These are phyloP conservation scores for Labeo calbasu DNA, from an alignment of 2,797 vertebrate genomes.

Conservation along the genomic window DNA sequence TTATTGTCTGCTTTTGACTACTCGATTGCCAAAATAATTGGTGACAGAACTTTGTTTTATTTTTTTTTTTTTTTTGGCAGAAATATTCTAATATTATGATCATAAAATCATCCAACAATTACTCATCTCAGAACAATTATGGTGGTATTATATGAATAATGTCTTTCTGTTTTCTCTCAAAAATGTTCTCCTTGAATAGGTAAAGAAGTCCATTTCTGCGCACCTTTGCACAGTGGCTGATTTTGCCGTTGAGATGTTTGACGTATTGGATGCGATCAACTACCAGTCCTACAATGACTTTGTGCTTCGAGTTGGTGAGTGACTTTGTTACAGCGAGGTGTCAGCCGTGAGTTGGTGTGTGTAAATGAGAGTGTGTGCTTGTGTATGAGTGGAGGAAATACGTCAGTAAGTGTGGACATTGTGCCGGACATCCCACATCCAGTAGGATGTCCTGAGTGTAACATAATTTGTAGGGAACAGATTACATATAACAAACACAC, in stretches of 20 bases:
- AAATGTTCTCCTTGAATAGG: conserved; percentile 68
- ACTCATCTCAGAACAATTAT: not conserved
- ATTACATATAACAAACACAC: conserved; percentile 6
- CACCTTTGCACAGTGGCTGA: conserved; percentile 94
- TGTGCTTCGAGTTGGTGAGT: conserved; percentile 95
- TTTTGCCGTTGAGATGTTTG: conserved; percentile 97
- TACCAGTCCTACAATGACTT: conserved; percentile 99
- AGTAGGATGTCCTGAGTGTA: conserved; percentile 57
- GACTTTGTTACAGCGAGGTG: conserved; percentile 26
- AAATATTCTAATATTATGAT: not conserved
- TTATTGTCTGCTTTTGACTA: too few relatives aligned
- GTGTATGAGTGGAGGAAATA: conserved; percentile 41
- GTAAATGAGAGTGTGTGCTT: conserved; percentile 18
- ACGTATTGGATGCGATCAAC: conserved; percentile 98
- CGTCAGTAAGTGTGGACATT: conserved; percentile 49
- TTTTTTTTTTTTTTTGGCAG: not conserved
- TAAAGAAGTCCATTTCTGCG: conserved; percentile 89
- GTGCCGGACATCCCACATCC: conserved; percentile 50
- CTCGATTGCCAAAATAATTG: too few relatives aligned
- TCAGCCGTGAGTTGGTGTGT: conserved; percentile 5
- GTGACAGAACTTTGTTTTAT: not conserved
- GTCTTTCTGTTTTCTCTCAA: conserved; percentile 23
- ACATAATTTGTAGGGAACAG: conserved; percentile 24
- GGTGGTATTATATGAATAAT: not conserved
- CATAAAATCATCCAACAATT: not conserved